Conservation (phyloP, 2,888 invertebrate genomes). For the Agapostemon virescens region DNA sequence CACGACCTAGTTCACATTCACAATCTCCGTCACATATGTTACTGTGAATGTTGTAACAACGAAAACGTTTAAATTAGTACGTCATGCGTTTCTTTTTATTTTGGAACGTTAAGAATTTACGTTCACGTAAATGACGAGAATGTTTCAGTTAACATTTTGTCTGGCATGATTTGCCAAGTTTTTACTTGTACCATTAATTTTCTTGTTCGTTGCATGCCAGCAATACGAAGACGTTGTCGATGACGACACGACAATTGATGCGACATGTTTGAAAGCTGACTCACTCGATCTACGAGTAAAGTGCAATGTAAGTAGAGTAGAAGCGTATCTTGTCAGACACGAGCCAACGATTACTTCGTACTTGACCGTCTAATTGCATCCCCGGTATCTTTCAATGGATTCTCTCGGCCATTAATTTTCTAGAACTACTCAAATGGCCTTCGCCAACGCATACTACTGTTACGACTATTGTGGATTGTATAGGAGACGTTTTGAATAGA, state of each 20-base stretch:
- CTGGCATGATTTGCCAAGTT: neutral
- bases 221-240: conserved; percentile 5
- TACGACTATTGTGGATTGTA: neutral
- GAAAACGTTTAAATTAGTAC: neutral
- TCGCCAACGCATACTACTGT: neutral
- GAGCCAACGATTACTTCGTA: conserved; percentile 33
- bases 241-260: conserved; percentile 19
- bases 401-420: neutral
- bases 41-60: neutral
- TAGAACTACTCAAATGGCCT: neutral
- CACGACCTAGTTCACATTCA: no score
- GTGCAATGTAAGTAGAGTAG: conserved; percentile 52
- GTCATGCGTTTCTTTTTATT: neutral
- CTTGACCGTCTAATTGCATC: conserved; percentile 43
- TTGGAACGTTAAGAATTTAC: neutral
- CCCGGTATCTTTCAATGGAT: conserved; percentile 8
- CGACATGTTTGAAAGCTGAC: conserved; percentile 41
- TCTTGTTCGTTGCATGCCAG: neutral
- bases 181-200: neutral
- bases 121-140: neutral
- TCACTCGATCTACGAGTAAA: conserved; percentile 41
- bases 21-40: no score
- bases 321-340: conserved; percentile 41
- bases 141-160: neutral
- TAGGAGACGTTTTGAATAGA: neutral